phyloP scores from a whole-genome alignment of 2,888 invertebrate genomes.

The Bibio marci region DNA sequence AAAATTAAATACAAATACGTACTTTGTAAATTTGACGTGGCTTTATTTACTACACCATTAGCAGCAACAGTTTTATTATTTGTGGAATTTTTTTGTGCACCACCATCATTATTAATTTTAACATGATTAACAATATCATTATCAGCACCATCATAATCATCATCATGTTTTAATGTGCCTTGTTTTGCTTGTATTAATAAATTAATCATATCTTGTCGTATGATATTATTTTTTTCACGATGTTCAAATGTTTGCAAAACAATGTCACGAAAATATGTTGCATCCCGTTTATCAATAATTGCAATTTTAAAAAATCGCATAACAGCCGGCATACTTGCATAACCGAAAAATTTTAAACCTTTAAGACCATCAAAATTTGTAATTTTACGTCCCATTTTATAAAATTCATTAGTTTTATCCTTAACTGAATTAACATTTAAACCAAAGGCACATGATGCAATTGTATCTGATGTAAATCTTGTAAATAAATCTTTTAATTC shows the following conservation, averaged over 20 bases:
- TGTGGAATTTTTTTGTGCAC: no score
- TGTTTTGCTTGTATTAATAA: constrained; percentile 36
- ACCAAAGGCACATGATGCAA: constrained; percentile 26
- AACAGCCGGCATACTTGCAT: neutral
- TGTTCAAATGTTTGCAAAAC: constrained; percentile 24
- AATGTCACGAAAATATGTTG: neutral
- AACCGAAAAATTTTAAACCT: constrained; percentile 15
- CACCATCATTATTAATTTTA: no score
- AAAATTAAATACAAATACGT: no score
- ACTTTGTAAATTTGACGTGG: no score
- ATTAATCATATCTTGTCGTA: constrained; percentile 36
- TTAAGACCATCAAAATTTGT: constrained; percentile 19
- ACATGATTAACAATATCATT: no score
- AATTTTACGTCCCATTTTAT: constrained; percentile 27
- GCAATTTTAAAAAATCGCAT: constrained; percentile 12
- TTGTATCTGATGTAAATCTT: constrained; percentile 24
- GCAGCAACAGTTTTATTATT: no score
- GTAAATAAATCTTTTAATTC: neutral
- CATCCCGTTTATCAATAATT: constrained; percentile 7
- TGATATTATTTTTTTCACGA: constrained; percentile 24
- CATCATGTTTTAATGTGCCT: constrained; percentile 5
- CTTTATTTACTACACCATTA: no score
- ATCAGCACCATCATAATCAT: neutral
- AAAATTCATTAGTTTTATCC: constrained; percentile 35
- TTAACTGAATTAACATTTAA: constrained; percentile 11